A percentile compares a stretch with the other conserved stretches of the same genome.
phyloP scores from a whole-genome alignment of 2,888 invertebrate species.

The Pseudococcus viburni region DNA sequence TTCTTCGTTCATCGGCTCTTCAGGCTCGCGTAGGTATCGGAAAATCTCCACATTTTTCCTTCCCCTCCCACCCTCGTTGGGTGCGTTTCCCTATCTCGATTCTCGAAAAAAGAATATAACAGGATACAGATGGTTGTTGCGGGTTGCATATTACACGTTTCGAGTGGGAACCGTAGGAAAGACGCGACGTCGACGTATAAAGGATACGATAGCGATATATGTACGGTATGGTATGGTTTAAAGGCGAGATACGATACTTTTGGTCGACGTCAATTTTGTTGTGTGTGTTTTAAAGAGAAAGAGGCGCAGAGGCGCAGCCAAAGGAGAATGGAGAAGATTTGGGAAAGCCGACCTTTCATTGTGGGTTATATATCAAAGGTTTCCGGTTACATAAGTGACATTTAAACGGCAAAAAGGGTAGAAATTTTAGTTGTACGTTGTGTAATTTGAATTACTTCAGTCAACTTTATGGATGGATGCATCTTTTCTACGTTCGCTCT shows the following conservation, averaged over 20 bases:
- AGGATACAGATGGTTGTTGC: constrained; percentile 38
- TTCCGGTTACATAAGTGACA: constrained; percentile 56
- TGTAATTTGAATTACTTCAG: constrained; percentile 57
- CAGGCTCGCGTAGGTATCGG: neutral
- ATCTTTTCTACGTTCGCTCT: constrained; percentile 33
- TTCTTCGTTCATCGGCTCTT: neutral
- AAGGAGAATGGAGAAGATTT: constrained; percentile 9
- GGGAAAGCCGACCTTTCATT: constrained; percentile 54
- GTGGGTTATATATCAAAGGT: constrained; percentile 55
- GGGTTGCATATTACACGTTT: constrained; percentile 43
- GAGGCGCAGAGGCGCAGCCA: neutral
- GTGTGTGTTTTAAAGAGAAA: neutral
- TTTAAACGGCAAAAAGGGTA: constrained; percentile 46
- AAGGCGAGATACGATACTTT: constrained; percentile 50
- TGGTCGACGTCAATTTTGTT: constrained; percentile 38
- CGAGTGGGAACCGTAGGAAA: neutral
- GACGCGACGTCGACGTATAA: neutral
- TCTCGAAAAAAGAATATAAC: neutral
- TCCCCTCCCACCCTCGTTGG: neutral
- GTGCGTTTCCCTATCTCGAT: neutral
- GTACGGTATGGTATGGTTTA: constrained; percentile 20
- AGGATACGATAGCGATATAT: neutral
- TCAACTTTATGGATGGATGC: constrained; percentile 56
- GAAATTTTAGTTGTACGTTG: constrained; percentile 54
- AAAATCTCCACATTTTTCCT: neutral